phyloP scores from a whole-genome alignment of 2,888 invertebrate genomes.

The Blastobasis adustella region DNA sequence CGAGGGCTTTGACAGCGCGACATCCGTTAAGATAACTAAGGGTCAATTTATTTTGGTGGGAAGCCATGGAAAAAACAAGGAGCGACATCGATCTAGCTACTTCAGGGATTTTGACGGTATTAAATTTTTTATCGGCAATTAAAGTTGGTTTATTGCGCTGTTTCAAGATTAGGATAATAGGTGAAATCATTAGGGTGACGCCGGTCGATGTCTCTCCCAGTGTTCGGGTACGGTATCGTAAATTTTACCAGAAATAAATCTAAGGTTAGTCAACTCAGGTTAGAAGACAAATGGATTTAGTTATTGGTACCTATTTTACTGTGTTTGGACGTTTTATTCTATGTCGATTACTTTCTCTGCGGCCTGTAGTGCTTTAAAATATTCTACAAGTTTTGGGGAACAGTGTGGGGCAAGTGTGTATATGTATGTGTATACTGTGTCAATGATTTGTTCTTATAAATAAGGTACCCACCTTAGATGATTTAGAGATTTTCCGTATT shows the following conservation, averaged over 20 bases:
- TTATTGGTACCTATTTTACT: too few relatives aligned
- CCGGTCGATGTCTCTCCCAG: conserved; percentile 38
- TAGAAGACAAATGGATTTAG: too few relatives aligned
- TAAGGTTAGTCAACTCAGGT: too few relatives aligned
- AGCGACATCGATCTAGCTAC: conserved; percentile 51
- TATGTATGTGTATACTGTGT: too few relatives aligned
- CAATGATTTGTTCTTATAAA: too few relatives aligned
- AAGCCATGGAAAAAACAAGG: conserved; percentile 41
- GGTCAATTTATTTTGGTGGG: conserved; percentile 34
- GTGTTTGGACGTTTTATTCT: too few relatives aligned
- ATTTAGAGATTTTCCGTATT: too few relatives aligned
- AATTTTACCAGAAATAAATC: not conserved
- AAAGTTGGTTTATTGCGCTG: conserved; percentile 61
- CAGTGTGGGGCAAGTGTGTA: too few relatives aligned
- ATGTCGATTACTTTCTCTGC: too few relatives aligned
- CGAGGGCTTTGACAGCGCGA: not conserved
- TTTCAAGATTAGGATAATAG: conserved; percentile 65
- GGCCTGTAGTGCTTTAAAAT: too few relatives aligned
- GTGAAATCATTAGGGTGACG: conserved; percentile 55
- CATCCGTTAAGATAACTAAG: conserved; percentile 6
- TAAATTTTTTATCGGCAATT: conserved; percentile 70
- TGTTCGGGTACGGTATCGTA: not conserved
- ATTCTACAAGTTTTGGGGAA: too few relatives aligned
- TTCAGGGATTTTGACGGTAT: conserved; percentile 45
- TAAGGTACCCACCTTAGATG: too few relatives aligned